Percentiles rank a stretch among this genome's conserved stretches.
Evolutionary conservation across 2,113 vertebrate species (phyloP).

Genomic region (Myanophis thanlyinensis): DNA sequence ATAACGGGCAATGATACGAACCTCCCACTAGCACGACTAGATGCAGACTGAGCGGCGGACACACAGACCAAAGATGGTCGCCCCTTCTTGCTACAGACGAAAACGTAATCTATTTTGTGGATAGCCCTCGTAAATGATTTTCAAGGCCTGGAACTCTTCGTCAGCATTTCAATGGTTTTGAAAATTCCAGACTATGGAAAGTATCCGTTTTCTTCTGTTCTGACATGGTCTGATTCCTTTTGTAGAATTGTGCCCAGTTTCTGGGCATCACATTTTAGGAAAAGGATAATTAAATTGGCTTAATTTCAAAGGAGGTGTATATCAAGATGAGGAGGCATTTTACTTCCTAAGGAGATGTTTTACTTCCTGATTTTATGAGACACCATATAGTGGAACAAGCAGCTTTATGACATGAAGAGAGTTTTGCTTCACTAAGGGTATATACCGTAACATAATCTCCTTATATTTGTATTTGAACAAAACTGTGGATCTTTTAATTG

Average conservation of each 20-base stretch:
- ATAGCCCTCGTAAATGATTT: too few relatives aligned
- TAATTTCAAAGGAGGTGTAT: not conserved
- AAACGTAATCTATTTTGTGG: too few relatives aligned
- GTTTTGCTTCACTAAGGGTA: not conserved
- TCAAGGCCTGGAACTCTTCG: not conserved
- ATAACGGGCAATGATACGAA: too few relatives aligned
- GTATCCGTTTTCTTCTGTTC: not conserved
- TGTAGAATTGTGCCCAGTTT: not conserved
- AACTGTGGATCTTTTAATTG: not conserved
- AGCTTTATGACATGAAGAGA: not conserved
- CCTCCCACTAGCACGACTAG: too few relatives aligned
- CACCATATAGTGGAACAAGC: not conserved
- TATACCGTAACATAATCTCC: not conserved
- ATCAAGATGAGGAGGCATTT: not conserved
- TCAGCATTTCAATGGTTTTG: not conserved
- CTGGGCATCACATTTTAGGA: not conserved
- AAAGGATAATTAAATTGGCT: not conserved
- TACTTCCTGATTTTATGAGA: not conserved
- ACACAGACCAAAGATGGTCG: too few relatives aligned
- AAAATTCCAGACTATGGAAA: not conserved
- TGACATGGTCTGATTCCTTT: not conserved
- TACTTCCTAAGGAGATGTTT: not conserved
- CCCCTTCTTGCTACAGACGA: too few relatives aligned
- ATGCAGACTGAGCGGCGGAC: too few relatives aligned
- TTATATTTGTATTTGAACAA: not conserved